These are phyloP conservation scores for Pandemis cinnamomeana DNA, from an alignment of 2,888 invertebrate species.

Conservation along the genomic window DNA sequence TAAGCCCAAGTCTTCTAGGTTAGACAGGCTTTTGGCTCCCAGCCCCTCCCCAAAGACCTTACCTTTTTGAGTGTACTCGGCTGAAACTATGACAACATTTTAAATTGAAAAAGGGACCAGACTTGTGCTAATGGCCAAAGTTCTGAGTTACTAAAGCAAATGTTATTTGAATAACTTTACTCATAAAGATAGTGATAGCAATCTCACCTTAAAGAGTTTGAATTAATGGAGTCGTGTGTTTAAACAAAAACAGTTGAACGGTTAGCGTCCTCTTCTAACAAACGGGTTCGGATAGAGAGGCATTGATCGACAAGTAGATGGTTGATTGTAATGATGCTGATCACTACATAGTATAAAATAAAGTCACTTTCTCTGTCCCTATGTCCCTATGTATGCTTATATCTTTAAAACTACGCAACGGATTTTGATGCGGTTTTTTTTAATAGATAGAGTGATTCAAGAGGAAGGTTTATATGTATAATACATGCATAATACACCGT, in stretches of 20 bases:
- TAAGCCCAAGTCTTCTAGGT: too few species aligned
- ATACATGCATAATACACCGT: too few species aligned
- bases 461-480: too few species aligned
- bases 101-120: conserved; percentile 38
- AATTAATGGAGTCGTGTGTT: conserved; percentile 18
- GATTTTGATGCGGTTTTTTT: too few species aligned
- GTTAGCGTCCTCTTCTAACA: not conserved
- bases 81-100: conserved; percentile 31
- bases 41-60: conserved; percentile 6
- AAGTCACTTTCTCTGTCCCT: too few species aligned
- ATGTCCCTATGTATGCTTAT: too few species aligned
- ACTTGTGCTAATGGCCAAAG: conserved; percentile 27
- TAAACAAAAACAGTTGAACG: not conserved
- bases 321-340: too few species aligned
- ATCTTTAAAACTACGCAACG: too few species aligned
- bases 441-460: too few species aligned
- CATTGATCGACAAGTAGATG: not conserved
- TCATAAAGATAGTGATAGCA: conserved; percentile 32
- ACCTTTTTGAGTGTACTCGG: conserved; percentile 32
- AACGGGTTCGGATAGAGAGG: not conserved
- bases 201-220: conserved; percentile 5
- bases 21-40: too few species aligned
- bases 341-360: too few species aligned
- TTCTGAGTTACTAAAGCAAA: conserved; percentile 24
- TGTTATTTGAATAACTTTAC: conserved; percentile 34